Evolutionary conservation across 2,888 invertebrate genomes (phyloP).

Genomic region (Petrolisthes manimaculis): DNA sequence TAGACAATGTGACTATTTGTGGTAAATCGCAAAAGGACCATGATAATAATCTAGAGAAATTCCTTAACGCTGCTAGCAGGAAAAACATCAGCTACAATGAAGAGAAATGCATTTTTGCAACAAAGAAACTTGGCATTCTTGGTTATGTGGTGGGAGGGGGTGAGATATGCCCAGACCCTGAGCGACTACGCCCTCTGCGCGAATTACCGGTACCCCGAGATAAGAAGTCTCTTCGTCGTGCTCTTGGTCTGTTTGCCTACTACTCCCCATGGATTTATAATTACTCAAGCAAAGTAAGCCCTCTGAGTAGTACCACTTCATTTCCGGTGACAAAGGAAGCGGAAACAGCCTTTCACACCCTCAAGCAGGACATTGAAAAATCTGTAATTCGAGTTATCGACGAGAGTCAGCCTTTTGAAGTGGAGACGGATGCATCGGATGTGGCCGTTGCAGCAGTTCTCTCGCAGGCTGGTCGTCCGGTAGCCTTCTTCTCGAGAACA

Average conservation of each 20-base stretch:
- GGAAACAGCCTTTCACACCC: slow-evolving; percentile 9
- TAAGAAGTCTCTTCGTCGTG: slow-evolving; percentile 4
- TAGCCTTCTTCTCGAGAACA: no score
- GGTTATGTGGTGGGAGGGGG: slow-evolving; percentile 37
- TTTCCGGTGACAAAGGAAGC: slow-evolving; percentile 31
- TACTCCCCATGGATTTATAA: slow-evolving; percentile 41
- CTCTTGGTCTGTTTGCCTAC: slow-evolving; percentile 33
- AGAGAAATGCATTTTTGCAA: slow-evolving; percentile 27
- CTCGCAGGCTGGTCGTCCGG: no score
- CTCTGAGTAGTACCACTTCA: slow-evolving; percentile 10
- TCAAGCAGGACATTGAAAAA: slow-evolving; percentile 27
- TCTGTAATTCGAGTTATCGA: slow-evolving; percentile 29
- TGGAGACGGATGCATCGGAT: no score
- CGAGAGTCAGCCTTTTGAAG: slow-evolving; percentile 32
- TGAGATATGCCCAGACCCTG: slow-evolving; percentile 25
- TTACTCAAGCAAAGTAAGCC: slow-evolving; percentile 22
- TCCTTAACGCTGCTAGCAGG: slow-evolving; percentile 21
- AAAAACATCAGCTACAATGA: slow-evolving; percentile 29
- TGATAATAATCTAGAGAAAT: slow-evolving; percentile 27
- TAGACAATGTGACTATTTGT: slow-evolving; percentile 36
- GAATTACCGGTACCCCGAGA: no score
- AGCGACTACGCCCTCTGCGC: no score
- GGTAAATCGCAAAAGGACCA: slow-evolving; percentile 9
- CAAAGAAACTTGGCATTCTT: slow-evolving; percentile 19
- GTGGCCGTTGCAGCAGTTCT: no score